phyloP scores from a whole-genome alignment of 2,888 invertebrate genomes.

The Sepiola atlantica region DNA sequence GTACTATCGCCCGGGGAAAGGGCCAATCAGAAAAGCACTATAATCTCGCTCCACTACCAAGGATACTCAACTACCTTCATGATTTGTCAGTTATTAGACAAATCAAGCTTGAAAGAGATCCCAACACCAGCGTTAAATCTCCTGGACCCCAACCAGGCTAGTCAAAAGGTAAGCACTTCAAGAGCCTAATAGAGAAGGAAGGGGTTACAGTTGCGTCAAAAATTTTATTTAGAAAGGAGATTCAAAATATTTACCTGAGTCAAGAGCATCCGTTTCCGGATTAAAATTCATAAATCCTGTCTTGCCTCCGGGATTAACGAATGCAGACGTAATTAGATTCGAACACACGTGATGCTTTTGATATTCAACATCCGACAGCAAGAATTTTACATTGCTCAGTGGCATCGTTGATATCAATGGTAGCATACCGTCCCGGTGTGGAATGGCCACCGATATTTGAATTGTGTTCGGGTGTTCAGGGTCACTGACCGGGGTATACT shows the following conservation, averaged over 20 bases:
- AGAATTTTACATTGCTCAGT: conserved; percentile 72
- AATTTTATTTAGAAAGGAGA: background rate
- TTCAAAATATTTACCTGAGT: background rate
- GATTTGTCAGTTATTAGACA: no score
- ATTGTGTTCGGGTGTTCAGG: conserved; percentile 72
- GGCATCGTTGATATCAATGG: conserved; percentile 75
- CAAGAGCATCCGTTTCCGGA: background rate
- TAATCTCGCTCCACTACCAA: no score
- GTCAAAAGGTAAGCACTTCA: no score
- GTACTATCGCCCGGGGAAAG: no score
- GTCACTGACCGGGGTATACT: conserved; percentile 70
- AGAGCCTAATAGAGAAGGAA: conserved; percentile 51
- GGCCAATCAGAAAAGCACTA: no score
- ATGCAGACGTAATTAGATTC: conserved; percentile 69
- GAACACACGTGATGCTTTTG: conserved; percentile 75
- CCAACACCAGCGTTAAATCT: no score
- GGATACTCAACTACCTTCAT: no score
- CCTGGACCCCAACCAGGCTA: no score
- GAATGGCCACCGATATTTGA: conserved; percentile 73
- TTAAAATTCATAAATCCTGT: conserved; percentile 59
- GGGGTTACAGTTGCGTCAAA: no score
- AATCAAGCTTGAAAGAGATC: no score
- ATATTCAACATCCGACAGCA: conserved; percentile 73
- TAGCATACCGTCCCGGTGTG: conserved; percentile 75
- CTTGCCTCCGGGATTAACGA: conserved; percentile 58